phyloP scores from a whole-genome alignment of 2,888 invertebrate genomes.

The Operophtera brumata region DNA sequence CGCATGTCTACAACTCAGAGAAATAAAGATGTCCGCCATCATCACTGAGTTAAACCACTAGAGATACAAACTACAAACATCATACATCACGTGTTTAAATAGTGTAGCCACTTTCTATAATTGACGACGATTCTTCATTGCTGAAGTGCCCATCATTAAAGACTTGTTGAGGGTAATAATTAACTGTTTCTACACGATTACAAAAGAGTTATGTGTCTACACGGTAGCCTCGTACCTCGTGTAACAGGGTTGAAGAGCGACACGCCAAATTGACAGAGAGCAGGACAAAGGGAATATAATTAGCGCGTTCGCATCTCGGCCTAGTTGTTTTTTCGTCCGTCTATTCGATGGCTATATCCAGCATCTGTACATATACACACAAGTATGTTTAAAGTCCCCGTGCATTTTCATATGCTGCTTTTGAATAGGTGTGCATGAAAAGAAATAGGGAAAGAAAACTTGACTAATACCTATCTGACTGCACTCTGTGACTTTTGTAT shows the following conservation, averaged over 20 bases:
- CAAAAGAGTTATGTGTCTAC: neutral
- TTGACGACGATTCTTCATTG: too few species aligned
- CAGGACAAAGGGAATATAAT: constrained; percentile 17
- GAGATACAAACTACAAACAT: too few species aligned
- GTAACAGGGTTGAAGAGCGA: neutral
- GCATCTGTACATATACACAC: neutral
- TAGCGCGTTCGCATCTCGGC: constrained; percentile 8
- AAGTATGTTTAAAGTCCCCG: neutral
- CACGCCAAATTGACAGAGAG: constrained; percentile 11
- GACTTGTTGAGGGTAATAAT: too few species aligned
- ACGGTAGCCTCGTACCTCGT: neutral
- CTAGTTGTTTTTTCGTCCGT: constrained; percentile 14
- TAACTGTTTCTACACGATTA: too few species aligned
- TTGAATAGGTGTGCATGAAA: neutral
- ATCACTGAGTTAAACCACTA: too few species aligned
- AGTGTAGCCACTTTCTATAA: too few species aligned
- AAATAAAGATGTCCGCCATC: too few species aligned
- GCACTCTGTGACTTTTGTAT: neutral
- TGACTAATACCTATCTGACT: too few species aligned
- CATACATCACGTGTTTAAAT: too few species aligned
- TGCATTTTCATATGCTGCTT: neutral
- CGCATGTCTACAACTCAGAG: too few species aligned
- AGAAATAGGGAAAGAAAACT: too few species aligned
- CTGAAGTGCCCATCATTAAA: too few species aligned
- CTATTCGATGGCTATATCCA: neutral